Conservation (phyloP, 2,888 invertebrate genomes). For the Petrolisthes manimaculis region DNA sequence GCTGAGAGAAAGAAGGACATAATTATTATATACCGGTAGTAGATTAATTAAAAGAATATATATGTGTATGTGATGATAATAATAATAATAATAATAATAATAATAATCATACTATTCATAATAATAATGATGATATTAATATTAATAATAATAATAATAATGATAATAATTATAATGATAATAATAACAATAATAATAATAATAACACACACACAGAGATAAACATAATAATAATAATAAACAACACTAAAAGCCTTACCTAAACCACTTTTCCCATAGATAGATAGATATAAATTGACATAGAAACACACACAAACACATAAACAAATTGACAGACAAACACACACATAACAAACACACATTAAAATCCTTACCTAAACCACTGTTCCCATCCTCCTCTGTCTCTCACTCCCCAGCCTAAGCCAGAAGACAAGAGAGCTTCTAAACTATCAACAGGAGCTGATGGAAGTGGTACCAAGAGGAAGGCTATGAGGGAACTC, state of each 20-base stretch:
- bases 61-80: background rate
- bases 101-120: background rate
- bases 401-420: slow-evolving; percentile 64
- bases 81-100: background rate
- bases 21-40: background rate
- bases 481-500: slow-evolving; percentile 54
- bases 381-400: slow-evolving; percentile 62
- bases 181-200: background rate
- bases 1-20: slow-evolving; percentile 22
- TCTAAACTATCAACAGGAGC: slow-evolving; percentile 53
- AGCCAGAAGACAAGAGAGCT: slow-evolving; percentile 54
- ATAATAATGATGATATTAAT: background rate
- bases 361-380: slow-evolving; percentile 49
- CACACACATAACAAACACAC: background rate
- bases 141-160: background rate
- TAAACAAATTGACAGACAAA: background rate
- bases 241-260: no score
- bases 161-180: background rate
- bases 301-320: background rate
- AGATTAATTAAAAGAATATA: background rate
- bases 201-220: background rate
- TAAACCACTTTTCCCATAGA: no score
- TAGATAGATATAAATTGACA: no score
- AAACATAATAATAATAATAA: background rate
- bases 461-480: slow-evolving; percentile 54